Conservation (phyloP, 2,888 invertebrate genomes). For the Leucophenga maculata region DNA sequence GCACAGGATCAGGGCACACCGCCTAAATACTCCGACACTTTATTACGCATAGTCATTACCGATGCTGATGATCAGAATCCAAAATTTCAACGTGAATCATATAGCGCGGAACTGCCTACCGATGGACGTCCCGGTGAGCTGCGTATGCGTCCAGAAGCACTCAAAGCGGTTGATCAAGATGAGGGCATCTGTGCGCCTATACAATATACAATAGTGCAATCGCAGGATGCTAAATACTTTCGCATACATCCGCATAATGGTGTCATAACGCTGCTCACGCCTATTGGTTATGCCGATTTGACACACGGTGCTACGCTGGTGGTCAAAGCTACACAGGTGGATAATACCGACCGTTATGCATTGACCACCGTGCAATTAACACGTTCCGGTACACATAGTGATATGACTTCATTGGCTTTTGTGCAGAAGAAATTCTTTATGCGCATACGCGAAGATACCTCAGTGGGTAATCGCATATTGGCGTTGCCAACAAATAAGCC, state of each 20-base stretch:
- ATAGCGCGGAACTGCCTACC: slow-evolving; percentile 80
- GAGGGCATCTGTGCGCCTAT: slow-evolving; percentile 72
- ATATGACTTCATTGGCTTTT: slow-evolving; percentile 75
- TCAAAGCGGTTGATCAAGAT: slow-evolving; percentile 84
- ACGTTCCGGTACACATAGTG: slow-evolving; percentile 73
- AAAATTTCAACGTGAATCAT: slow-evolving; percentile 82
- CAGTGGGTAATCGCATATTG: slow-evolving; percentile 81
- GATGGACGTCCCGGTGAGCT: slow-evolving; percentile 75
- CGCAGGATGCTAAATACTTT: slow-evolving; percentile 71
- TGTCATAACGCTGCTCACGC: slow-evolving; percentile 66
- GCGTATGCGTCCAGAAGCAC: slow-evolving; percentile 80
- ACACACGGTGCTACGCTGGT: slow-evolving; percentile 84
- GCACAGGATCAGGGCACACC: slow-evolving; percentile 88
- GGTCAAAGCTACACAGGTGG: slow-evolving; percentile 85
- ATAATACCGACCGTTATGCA: slow-evolving; percentile 91
- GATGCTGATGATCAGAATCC: slow-evolving; percentile 96
- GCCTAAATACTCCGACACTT: slow-evolving; percentile 82
- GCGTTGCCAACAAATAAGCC: slow-evolving; percentile 80
- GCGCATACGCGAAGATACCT: slow-evolving; percentile 83
- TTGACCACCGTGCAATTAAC: slow-evolving; percentile 85
- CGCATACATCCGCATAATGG: slow-evolving; percentile 71
- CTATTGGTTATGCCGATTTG: slow-evolving; percentile 73
- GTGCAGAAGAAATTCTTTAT: slow-evolving; percentile 81
- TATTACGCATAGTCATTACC: slow-evolving; percentile 83
- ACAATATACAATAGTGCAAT: slow-evolving; percentile 71